Evolutionary conservation across 2,113 vertebrate species (phyloP).

Genomic region (Fulica atra): DNA sequence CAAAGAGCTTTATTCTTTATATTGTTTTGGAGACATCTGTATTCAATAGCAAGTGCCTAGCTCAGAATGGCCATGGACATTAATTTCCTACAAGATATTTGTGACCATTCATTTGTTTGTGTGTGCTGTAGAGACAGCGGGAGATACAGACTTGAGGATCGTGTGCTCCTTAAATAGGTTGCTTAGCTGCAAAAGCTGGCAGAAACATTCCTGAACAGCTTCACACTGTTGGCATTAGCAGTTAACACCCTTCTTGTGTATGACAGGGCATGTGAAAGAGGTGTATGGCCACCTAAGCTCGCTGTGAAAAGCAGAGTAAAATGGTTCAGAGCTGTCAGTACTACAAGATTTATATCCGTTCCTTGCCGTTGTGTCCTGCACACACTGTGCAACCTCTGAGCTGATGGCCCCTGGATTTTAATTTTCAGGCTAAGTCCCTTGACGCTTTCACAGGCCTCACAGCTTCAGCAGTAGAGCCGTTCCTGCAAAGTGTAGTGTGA

Average conservation of each 20-base stretch:
- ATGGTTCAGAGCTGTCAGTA: constrained; percentile 1
- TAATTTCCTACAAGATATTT: background rate
- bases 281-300: background rate
- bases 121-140: background rate
- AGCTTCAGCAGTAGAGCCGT: background rate
- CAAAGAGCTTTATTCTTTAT: background rate
- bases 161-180: background rate
- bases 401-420: background rate
- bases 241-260: constrained; percentile 1
- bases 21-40: background rate
- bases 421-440: background rate
- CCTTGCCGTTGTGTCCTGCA: background rate
- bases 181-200: background rate
- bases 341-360: background rate
- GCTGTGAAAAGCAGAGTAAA: constrained; percentile 5
- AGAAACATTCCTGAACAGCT: constrained; percentile 3
- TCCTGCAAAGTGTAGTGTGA: background rate
- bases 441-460: background rate
- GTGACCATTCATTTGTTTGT: background rate
- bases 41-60: background rate
- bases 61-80: background rate
- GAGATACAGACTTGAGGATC: background rate
- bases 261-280: background rate
- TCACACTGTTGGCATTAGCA: background rate
- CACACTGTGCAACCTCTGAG: rapidly evolving